Evolutionary conservation across 1,140 invertebrate species (phyloP), one percentile per base, ranked within the genome.

Genomic region (Cydia splendana): DNA sequence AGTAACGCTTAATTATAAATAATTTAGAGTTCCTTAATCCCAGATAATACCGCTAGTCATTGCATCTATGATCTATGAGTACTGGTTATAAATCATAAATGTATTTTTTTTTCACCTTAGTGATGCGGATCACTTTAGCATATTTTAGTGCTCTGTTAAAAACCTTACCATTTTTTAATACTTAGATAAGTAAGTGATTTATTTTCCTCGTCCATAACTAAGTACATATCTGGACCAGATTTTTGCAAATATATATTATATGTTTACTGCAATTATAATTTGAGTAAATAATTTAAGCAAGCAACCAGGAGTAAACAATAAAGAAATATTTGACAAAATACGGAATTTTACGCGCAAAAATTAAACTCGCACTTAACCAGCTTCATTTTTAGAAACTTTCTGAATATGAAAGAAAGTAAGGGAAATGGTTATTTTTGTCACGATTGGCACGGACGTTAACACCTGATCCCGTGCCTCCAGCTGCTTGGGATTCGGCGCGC

Each of bases 381-480:
- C 45, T 48, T 42, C 12, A 3, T 75, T 42, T 75, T 34, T 65
- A 75, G 57, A 75, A 65, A 75, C 34, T 78, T 77, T 77, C 65
- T 67, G 53, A 20, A 38, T 77, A n/a, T 10, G 34, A 69, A 78
- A 82, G 75, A 80, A 82, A 83, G 79, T 81, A 78, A 79, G 82
- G 82, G 67, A 71, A 75, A 78, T 81, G 69, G 77, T 81, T 78
- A 77, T 82, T 84, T 76, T 78, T 74, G 80, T 85, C 86, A 88
- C 87, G 85, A 87, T 80, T 85, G 76, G 67, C 82, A 90, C 82
- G 88, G 87, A 76, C 86, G 77, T 92, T 90, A 88, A 90, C 88
- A 91, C 84, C 83, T 89, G 90, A 91, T 89, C 88, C 83, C 85
- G 20, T 76, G 76, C 76, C 76, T 78, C 76, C 77, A 80, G 77